phyloP scores from a whole-genome alignment of 2,797 vertebrate genomes.

The Ceyx erithaca region DNA sequence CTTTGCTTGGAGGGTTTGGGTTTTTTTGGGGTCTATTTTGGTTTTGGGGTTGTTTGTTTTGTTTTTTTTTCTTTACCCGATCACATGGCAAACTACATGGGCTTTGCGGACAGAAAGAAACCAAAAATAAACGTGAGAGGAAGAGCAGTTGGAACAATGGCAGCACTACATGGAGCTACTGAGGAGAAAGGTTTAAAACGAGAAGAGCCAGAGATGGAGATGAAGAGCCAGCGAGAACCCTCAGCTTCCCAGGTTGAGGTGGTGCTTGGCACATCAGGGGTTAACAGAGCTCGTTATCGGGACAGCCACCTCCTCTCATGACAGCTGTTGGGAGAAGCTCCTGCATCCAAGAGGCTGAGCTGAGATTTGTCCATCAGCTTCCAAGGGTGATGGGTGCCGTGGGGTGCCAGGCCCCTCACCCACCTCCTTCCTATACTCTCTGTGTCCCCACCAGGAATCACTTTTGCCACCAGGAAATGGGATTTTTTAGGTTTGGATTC shows the following conservation, averaged over 20 bases:
- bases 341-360: background rate
- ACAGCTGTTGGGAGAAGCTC: background rate
- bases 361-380: background rate
- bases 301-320: background rate
- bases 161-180: constrained; percentile 13
- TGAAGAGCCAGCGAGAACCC: background rate
- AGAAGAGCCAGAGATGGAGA: constrained; percentile 7
- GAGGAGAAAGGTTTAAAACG: constrained; percentile 18
- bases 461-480: background rate
- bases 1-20: background rate
- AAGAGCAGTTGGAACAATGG: background rate
- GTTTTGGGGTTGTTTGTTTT: too few relatives aligned
- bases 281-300: constrained; percentile 8
- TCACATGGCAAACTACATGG: background rate
- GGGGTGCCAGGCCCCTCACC: background rate
- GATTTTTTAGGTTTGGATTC: background rate
- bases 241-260: constrained; percentile 6
- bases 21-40: too few relatives aligned
- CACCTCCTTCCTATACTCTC: background rate
- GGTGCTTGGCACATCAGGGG: background rate
- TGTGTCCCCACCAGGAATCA: background rate
- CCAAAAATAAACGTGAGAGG: background rate
- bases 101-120: background rate
- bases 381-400: background rate
- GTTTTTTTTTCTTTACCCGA: background rate